phyloP scores from a whole-genome alignment of 2,113 vertebrate genomes.

The Xiphorhynchus elegans region DNA sequence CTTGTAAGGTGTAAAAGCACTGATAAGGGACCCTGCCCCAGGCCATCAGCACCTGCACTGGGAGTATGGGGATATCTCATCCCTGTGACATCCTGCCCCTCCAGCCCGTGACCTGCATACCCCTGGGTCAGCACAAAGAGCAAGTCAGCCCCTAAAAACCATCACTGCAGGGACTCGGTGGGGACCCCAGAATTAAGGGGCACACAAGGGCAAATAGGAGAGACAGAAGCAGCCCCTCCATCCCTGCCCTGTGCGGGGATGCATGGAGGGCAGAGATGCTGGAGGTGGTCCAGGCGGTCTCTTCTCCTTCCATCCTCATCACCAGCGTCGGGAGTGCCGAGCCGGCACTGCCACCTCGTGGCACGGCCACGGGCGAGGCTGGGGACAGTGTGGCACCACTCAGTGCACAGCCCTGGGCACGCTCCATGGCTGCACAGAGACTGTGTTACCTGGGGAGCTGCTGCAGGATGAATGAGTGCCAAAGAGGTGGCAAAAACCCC shows the following conservation, averaged over 20 bases:
- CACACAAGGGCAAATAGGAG: not conserved
- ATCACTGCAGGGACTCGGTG: accelerated
- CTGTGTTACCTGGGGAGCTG: not conserved
- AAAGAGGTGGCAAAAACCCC: not conserved
- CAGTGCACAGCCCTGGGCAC: accelerated
- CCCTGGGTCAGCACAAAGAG: not conserved
- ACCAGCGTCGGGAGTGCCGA: not conserved
- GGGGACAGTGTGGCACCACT: not conserved
- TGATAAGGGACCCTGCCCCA: not conserved
- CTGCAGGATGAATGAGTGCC: accelerated
- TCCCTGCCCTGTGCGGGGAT: accelerated
- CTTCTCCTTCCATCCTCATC: accelerated
- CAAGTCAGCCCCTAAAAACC: not conserved
- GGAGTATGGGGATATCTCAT: not conserved
- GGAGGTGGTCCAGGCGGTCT: accelerated
- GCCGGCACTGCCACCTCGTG: conserved; percentile 20
- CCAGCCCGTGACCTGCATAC: not conserved
- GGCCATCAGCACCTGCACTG: not conserved
- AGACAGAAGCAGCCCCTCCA: not conserved
- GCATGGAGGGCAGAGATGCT: not conserved
- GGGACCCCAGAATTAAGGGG: too few species aligned
- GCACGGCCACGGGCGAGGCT: not conserved
- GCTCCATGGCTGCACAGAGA: accelerated
- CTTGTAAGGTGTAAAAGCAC: not conserved
- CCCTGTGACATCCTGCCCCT: not conserved